Conservation (phyloP, 2,888 invertebrate genomes). For the Osedax frankpressi region DNA sequence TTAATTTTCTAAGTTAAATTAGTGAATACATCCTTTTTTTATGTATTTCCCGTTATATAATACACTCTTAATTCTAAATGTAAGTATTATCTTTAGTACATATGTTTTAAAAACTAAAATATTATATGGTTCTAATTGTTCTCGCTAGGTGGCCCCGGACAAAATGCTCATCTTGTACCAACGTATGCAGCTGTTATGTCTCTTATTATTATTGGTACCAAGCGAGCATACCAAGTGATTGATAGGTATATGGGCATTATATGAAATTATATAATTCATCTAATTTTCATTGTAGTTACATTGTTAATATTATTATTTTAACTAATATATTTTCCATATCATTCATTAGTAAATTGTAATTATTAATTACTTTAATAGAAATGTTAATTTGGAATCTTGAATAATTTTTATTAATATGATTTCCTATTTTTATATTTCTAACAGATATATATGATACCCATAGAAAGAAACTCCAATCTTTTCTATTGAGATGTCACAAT, state of each 20-base stretch:
- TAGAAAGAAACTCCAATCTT: conserved; percentile 59
- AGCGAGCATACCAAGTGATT: conserved; percentile 72
- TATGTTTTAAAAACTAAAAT: background rate
- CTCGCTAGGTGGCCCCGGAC: conserved; percentile 87
- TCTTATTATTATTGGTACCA: conserved; percentile 71
- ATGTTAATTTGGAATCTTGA: too few species aligned
- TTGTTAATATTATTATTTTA: conserved; percentile 75
- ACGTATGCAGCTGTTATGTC: conserved; percentile 94
- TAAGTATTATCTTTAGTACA: background rate
- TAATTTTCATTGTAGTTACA: conserved; percentile 67
- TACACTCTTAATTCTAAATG: too few species aligned
- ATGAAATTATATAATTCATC: conserved; percentile 56
- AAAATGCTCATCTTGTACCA: conserved; percentile 81
- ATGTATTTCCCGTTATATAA: too few species aligned
- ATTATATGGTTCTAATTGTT: too few species aligned
- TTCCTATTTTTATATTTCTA: too few species aligned
- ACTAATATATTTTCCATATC: conserved; percentile 81
- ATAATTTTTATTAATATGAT: too few species aligned
- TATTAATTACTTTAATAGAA: too few species aligned
- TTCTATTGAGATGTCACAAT: conserved; percentile 64
- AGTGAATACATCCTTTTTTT: too few species aligned
- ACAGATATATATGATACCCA: too few species aligned
- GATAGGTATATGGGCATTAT: conserved; percentile 54
- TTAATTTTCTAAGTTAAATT: too few species aligned
- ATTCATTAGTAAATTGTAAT: conserved; percentile 60